Percentiles rank a stretch among this genome's conserved stretches.
These are phyloP conservation scores for Lordiphosa fenestrarum DNA, from an alignment of 2,888 invertebrate genomes.

Conservation along the genomic window DNA sequence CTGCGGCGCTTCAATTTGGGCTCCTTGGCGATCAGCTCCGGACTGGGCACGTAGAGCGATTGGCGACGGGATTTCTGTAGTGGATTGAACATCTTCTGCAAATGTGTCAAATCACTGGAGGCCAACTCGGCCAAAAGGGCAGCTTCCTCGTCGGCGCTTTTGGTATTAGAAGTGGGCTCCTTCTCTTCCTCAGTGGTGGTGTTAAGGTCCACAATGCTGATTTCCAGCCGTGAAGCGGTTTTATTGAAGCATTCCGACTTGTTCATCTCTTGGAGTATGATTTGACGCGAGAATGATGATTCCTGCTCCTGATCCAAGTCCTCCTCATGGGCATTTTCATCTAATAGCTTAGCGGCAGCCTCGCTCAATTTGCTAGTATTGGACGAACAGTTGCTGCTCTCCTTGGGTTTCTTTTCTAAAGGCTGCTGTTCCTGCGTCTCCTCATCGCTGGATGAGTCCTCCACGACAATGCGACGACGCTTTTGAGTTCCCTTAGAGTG, in stretches of 20 bases:
- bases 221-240: conserved; percentile 37
- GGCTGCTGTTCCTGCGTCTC: conserved; percentile 3
- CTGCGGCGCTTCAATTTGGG: conserved; percentile 49
- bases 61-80: conserved; percentile 67
- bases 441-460: conserved; percentile 32
- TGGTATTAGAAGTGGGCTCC: neutral
- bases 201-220: conserved; percentile 7
- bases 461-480: conserved; percentile 43
- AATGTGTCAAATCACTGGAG: conserved; percentile 47
- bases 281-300: conserved; percentile 28
- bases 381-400: conserved; percentile 15
- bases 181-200: conserved; percentile 2
- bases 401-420: neutral
- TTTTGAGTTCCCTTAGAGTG: conserved; percentile 12
- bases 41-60: conserved; percentile 48
- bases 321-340: conserved; percentile 9
- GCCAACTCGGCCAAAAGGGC: conserved; percentile 50
- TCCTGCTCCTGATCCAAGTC: conserved; percentile 9
- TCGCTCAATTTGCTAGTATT: conserved; percentile 43
- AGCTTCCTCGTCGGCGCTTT: conserved; percentile 37
- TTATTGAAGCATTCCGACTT: conserved; percentile 47
- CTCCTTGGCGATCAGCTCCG: conserved; percentile 24
- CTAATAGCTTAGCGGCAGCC: conserved; percentile 31
- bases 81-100: conserved; percentile 62
- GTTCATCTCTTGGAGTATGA: conserved; percentile 29